phyloP scores from a whole-genome alignment of 2,797 vertebrate species.

The Aulostomus chinensis region DNA sequence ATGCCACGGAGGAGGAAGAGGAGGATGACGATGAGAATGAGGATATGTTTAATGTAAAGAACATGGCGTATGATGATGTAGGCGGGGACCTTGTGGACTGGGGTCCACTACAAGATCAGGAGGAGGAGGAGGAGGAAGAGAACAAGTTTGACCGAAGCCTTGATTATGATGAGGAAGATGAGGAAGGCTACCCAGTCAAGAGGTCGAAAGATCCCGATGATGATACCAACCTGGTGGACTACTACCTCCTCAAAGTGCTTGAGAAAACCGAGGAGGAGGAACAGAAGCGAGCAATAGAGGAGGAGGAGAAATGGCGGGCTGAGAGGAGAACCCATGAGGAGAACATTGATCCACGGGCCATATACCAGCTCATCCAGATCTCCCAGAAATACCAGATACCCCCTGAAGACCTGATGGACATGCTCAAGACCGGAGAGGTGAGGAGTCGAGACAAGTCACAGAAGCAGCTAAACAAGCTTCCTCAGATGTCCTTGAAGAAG shows the following conservation, averaged over 20 bases:
- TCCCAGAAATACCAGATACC: constrained; percentile 93
- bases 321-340: constrained; percentile 76
- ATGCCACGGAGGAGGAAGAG: constrained; percentile 79
- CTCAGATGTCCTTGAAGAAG: constrained; percentile 72
- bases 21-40: constrained; percentile 83
- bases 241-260: constrained; percentile 87
- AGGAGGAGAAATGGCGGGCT: constrained; percentile 75
- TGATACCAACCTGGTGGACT: constrained; percentile 85
- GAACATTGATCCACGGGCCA: constrained; percentile 78
- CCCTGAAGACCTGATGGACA: constrained; percentile 90
- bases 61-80: constrained; percentile 85
- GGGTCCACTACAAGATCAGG: constrained; percentile 85
- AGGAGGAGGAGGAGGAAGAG: constrained; percentile 84
- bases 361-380: constrained; percentile 89
- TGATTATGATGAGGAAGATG: constrained; percentile 76
- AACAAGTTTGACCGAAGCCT: constrained; percentile 79
- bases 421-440: constrained; percentile 81
- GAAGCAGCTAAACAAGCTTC: constrained; percentile 75
- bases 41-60: constrained; percentile 84
- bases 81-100: constrained; percentile 84
- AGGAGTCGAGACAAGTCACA: constrained; percentile 64
- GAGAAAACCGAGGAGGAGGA: constrained; percentile 77
- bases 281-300: constrained; percentile 66
- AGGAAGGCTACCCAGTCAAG: constrained; percentile 76
- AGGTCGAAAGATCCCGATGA: constrained; percentile 84